Base-by-base conservation (phyloP, 35 echinoderm and acorn worm genomes). In the Lytechinus variegatus region DNA sequence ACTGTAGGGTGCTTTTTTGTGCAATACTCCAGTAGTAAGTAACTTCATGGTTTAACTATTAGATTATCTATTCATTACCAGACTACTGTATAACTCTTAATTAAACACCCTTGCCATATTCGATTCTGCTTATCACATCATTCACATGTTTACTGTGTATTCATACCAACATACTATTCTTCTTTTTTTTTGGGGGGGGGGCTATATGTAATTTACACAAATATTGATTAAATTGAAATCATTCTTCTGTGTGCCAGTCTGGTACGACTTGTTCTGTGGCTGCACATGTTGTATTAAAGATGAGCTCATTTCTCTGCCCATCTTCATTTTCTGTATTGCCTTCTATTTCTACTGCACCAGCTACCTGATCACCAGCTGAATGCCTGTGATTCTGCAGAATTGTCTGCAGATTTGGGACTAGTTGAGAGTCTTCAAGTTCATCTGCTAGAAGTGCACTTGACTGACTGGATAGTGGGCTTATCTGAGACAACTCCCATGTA, bases 211-310 rank as follows among this genome's bases (percentile, higher is more conserved):
- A n/a, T n/a, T 44, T 44, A 44, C 2, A 44, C 33, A 44, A 44
- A 2, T 0, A 44, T 44, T 44, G 33, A 44, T 44, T 44, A 44
- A 44, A 44, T 0, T 44, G 33, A 44, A 44, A 44, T 44, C 52
- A 90, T 90, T 90, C 88, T 90, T 90, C 88, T 90, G 88, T 44
- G 88, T 44, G 88, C 88, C 88, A 90, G 29, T 90, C 52, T 90
- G 88, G 88, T 52, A 90, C 88, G 52, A 90, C 88, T 28, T 90
- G 88, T 90, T 90, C 88, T 52, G 88, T 21, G 10, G 88, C 88
- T 90, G 88, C 88, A 90, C 88, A 90, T 90, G 88, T 90, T 52
- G 88, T 52, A 27, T 90, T 44, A 33, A 90, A 90, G 10, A 90
- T 14, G 24, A 90, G 88, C 9, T 16, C 6, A 27, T 51, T 51